Conservation (phyloP, 2,113 vertebrate species). For the Bubo blakistoni region DNA sequence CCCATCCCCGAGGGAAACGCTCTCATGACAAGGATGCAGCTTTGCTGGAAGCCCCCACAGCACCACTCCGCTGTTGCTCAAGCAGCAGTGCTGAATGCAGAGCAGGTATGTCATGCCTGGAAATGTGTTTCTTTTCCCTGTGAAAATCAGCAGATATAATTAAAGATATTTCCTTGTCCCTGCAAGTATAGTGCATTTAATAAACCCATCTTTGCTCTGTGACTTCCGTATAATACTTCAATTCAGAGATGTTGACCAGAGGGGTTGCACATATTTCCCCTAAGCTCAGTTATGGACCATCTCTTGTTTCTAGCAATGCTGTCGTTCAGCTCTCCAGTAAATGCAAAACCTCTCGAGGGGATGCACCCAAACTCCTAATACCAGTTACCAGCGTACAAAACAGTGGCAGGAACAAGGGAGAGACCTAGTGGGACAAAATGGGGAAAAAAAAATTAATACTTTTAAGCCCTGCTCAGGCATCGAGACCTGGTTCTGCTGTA, state of each 20-base stretch:
- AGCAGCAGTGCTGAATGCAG: neutral
- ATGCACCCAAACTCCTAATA: neutral
- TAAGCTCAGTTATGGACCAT: accelerated
- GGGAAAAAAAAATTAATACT: accelerated
- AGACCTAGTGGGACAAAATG: neutral
- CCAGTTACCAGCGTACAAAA: neutral
- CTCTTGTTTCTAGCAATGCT: neutral
- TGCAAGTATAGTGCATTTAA: neutral
- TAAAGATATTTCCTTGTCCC: neutral
- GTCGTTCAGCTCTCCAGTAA: neutral
- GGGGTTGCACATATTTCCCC: neutral
- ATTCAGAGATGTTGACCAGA: neutral
- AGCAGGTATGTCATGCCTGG: neutral
- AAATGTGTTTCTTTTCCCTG: neutral
- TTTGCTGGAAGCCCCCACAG: neutral
- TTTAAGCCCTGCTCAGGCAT: neutral
- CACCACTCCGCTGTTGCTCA: neutral
- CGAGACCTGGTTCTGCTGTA: neutral
- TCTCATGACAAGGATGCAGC: neutral
- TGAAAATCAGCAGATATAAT: neutral
- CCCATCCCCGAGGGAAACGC: accelerated
- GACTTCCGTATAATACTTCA: neutral
- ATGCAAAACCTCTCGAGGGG: neutral
- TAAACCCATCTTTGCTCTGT: neutral
- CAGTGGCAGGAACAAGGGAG: neutral